Evolutionary conservation across 2,797 vertebrate species (phyloP).

Genomic region (Dromococcyx pavoninus): DNA sequence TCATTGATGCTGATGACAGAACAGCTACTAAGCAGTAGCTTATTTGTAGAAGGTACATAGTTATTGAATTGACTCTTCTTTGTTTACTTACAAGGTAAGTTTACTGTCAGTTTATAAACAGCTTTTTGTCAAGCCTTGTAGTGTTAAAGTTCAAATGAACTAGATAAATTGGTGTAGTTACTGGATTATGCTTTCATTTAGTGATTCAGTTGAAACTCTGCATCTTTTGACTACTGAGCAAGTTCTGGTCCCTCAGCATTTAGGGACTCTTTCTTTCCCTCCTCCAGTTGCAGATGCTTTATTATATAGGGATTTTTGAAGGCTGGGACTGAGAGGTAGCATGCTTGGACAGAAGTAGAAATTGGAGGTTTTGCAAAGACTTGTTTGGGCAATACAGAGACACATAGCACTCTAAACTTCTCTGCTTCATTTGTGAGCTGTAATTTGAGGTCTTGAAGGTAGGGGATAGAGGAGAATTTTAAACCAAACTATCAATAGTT

Average conservation of each 20-base stretch:
- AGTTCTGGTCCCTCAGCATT: background rate
- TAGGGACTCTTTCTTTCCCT: background rate
- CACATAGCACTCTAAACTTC: background rate
- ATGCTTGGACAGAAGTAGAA: background rate
- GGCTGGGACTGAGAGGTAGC: background rate
- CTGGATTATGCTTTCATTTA: background rate
- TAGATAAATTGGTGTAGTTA: background rate
- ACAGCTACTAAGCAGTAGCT: slow-evolving; percentile 4
- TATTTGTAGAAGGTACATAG: background rate
- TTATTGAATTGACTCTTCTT: background rate
- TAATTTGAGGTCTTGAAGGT: background rate
- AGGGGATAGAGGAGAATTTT: background rate
- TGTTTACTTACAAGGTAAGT: background rate
- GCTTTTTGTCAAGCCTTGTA: background rate
- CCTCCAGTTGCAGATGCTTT: background rate
- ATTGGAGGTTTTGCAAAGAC: background rate
- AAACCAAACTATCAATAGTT: background rate
- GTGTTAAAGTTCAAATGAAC: background rate
- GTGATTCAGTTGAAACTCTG: background rate
- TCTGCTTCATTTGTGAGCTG: background rate
- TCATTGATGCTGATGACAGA: slow-evolving; percentile 19
- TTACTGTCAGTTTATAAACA: background rate
- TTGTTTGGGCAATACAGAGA: background rate
- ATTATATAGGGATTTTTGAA: background rate
- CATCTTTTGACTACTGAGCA: background rate